Evolutionary conservation across 37 sponge, comb jelly and placozoan species (phyloP), one percentile per base, ranked within the genome.

Genomic region (Amphimedon queenslandica): DNA sequence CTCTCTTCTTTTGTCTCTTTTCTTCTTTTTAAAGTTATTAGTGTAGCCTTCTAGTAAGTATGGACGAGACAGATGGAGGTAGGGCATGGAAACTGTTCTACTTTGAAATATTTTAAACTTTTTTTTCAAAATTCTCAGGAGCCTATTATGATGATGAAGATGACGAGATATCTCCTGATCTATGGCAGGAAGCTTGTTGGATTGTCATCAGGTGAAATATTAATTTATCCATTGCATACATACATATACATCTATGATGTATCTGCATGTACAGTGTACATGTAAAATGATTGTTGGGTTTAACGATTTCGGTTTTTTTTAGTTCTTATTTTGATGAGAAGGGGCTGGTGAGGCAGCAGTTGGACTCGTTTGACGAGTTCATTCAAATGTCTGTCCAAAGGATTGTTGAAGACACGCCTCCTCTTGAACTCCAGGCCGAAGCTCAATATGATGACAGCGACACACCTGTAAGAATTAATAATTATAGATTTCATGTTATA

Each of bases 111-210:
- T n/a, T n/a, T n/a, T n/a, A n/a, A n/a, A n/a, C n/a, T 47, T 47
- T 47, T 47, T 47, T 47, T 47, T 18, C 21, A n/a, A 60, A 11
- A 60, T 13, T 13, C 21, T 11, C 51, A 28, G 72, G 76, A 31
- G n/a, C n/a, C n/a, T 72, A 81, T 32, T 84, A 78, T 8, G 89
- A 85, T 3, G 99, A 98, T 31, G 99, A 93, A 13, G 91, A 83
- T 24, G 99, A 95, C 40, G 94, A 95, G 25, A 95, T 96, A 33
- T 83, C 91, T 56, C 86, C 96, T 18, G 96, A 95, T 76, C 74
- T 99, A 47, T 99, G 99, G 99, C 99, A 99, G 77, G 99, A 99
- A 55, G 99, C 99, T 40, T 99, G 99, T 82, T 99, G 99, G 99
- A 90, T 96, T 66, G 94, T 99, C 75, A 99, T 99, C 77, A 90